Percentiles rank a stretch among this genome's conserved stretches.
These are phyloP conservation scores for Dipodomys ordii DNA, from an alignment of 2,113 vertebrate genomes.

Conservation along the genomic window DNA sequence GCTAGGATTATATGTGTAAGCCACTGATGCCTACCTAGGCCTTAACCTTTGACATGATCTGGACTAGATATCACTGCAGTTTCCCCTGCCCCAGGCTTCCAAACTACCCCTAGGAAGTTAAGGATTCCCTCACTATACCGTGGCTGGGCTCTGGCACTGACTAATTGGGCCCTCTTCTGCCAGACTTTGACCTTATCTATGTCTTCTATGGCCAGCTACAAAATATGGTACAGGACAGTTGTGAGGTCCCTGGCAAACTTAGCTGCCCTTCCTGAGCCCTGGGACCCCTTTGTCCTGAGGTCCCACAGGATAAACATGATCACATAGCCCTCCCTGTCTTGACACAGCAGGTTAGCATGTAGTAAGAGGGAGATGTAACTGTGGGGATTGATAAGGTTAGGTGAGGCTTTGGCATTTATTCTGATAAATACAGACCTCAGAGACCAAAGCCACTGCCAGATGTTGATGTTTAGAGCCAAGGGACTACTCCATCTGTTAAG, in stretches of 20 bases:
- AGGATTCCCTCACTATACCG: not conserved
- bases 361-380: not conserved
- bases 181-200: not conserved
- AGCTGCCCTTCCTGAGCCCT: not conserved
- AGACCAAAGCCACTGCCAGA: not conserved
- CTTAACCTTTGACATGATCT: not conserved
- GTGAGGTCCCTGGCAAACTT: not conserved
- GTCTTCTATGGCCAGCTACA: not conserved
- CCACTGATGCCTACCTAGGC: too few species aligned
- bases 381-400: conserved; percentile 47
- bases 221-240: not conserved
- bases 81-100: not conserved
- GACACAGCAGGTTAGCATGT: not conserved
- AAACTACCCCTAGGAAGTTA: not conserved
- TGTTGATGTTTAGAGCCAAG: not conserved
- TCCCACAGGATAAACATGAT: not conserved
- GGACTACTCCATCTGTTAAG: not conserved
- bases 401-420: conserved; percentile 12
- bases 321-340: not conserved
- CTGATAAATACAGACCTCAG: not conserved
- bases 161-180: not conserved
- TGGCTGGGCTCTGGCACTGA: not conserved
- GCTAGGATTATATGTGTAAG: too few species aligned
- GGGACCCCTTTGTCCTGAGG: not conserved
- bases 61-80: not conserved